Evolutionary conservation across 2,797 vertebrate species (phyloP).

Genomic region (Stomatorhinus walkeri): DNA sequence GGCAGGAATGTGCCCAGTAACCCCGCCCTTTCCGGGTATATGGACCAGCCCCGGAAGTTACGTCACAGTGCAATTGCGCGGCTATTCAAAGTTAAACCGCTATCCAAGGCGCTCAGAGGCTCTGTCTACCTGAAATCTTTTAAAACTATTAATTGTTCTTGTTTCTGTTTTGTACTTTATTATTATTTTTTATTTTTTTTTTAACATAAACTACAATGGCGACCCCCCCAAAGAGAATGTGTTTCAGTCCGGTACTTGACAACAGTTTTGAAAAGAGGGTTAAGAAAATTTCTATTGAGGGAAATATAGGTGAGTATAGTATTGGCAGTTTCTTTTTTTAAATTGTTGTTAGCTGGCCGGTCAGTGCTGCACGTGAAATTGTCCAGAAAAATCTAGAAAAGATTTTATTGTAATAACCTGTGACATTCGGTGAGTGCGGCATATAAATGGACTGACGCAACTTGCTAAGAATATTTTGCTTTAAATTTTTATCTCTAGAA

Average conservation of each 20-base stretch:
- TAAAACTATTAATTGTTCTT: not conserved
- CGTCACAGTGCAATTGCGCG: not conserved
- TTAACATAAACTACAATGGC: slow-evolving; percentile 41
- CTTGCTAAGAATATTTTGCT: not conserved
- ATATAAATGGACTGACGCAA: not conserved
- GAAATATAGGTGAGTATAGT: slow-evolving; percentile 70
- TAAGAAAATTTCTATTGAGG: slow-evolving; percentile 70
- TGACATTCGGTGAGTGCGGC: not conserved
- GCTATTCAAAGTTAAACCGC: not conserved
- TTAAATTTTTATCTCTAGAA: not conserved
- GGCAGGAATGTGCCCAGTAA: not conserved
- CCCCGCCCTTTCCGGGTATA: not conserved
- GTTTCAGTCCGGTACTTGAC: slow-evolving; percentile 40
- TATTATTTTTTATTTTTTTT: not conserved
- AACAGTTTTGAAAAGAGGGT: slow-evolving; percentile 56
- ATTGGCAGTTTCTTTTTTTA: not conserved
- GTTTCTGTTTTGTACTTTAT: not conserved
- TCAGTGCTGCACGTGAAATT: not conserved
- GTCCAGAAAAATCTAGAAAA: not conserved
- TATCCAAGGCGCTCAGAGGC: not conserved
- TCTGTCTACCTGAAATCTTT: not conserved
- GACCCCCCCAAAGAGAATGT: slow-evolving; percentile 54
- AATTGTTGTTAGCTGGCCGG: not conserved
- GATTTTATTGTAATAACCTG: not conserved
- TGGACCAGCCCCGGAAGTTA: not conserved